Evolutionary conservation across 2,113 vertebrate genomes (phyloP), one percentile per base, ranked within the genome.

Genomic region (Alectura lathami): DNA sequence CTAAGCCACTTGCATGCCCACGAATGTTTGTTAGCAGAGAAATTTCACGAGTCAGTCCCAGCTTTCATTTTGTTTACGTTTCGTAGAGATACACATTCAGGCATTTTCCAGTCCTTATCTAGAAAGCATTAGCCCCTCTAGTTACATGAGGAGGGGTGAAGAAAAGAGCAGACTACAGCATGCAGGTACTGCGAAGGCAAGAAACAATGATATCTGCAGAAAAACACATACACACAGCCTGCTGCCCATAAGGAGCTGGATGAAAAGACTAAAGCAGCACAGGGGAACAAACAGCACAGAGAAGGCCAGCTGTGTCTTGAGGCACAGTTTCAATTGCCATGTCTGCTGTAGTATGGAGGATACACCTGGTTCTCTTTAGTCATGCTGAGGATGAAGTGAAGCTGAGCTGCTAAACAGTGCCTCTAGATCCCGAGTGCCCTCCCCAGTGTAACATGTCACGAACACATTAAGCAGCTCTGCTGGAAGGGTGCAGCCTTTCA

Each of bases 351-450:
- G 54, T 22, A 57, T 32, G 88, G 74, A 69, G 79, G 60, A 82
- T 81, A 43, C 48, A 83, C 60, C 48, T 89, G 86, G 69, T 81
- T 95, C 92, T 96, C 88, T 62, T 94, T 83, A 94, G 73, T 79
- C 51, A 85, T 48, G 24, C 79, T 59, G 48, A 91, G 86, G 72
- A 30, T 60, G 79, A 91, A 94, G 78, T 59, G 38, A 91, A 91
- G 80, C 83, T 56, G 32, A 75, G 70, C 43, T 66, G 81, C 45
- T 47, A 93, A 48, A 29, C 56, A 18, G 47, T 63, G 26, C 47
- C 94, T 84, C 85, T 59, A 36, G 84, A 86, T 72, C 68, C 84
- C 38, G 53, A 40, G 48, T 17, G n/a, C 18, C 13, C 22, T 91
- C 67, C n/a, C 63, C 86, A 87, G 53, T 24, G 8, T 26, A 59